These are phyloP conservation scores for Apodemia duryi DNA, from an alignment of 2,888 invertebrate genomes.

Conservation along the genomic window DNA sequence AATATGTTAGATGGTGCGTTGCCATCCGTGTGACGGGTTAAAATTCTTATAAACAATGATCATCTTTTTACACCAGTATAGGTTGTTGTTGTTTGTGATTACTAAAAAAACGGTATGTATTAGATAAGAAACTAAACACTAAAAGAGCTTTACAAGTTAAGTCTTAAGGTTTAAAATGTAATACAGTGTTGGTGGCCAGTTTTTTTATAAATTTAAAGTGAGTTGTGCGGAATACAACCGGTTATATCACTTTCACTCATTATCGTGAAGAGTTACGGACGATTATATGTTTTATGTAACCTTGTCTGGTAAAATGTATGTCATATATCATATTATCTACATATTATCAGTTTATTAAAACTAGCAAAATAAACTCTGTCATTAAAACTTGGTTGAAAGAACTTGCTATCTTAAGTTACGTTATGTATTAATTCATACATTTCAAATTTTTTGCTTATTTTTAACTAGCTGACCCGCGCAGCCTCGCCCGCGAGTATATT, in stretches of 20 bases:
- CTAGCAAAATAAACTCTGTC: neutral
- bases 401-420: no score
- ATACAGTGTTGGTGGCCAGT: neutral
- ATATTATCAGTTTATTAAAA: neutral
- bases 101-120: neutral
- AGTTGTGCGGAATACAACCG: neutral
- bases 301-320: neutral
- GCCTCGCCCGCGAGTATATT: no score
- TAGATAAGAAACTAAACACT: no score
- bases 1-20: no score
- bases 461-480: no score
- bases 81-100: neutral
- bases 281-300: conserved; percentile 5
- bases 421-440: no score
- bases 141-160: neutral
- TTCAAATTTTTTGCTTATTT: no score
- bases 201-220: neutral
- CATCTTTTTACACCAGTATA: neutral
- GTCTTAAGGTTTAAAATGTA: neutral
- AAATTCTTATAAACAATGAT: no score
- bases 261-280: conserved; percentile 1
- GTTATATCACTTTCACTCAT: conserved; percentile 8
- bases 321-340: neutral
- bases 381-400: no score
- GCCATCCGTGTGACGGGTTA: no score